These are phyloP conservation scores for Diorhabda sublineata DNA, from an alignment of 1,140 invertebrate species.

Conservation along the genomic window DNA sequence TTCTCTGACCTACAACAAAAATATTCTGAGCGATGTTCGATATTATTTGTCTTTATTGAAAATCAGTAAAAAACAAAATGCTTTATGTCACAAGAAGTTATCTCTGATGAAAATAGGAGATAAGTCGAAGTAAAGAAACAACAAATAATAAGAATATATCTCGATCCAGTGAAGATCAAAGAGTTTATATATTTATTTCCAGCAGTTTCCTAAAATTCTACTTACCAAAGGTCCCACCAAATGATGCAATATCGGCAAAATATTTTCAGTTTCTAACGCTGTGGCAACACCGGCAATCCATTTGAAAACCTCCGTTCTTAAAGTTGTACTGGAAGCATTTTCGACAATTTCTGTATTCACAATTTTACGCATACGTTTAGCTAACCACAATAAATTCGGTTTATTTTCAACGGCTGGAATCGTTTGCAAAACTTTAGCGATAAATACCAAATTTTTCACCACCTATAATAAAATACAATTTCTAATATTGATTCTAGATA, in stretches of 20 bases:
- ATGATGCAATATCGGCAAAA: conserved; percentile 53
- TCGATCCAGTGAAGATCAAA: too few relatives aligned
- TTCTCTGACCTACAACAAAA: conserved; percentile 51
- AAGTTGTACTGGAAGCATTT: conserved; percentile 53
- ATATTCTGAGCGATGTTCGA: not conserved
- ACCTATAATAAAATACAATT: conserved; percentile 34
- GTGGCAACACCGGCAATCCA: conserved; percentile 65
- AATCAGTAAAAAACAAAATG: too few relatives aligned
- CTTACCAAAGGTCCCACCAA: conserved; percentile 59
- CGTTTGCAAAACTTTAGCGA: conserved; percentile 59
- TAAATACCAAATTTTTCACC: conserved; percentile 68
- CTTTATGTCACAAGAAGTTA: too few relatives aligned
- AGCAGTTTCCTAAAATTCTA: too few relatives aligned
- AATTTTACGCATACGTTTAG: conserved; percentile 63
- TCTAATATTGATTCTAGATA: not conserved
- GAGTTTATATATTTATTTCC: too few relatives aligned
- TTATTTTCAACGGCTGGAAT: conserved; percentile 45
- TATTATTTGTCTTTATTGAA: too few relatives aligned
- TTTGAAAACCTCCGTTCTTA: conserved; percentile 66
- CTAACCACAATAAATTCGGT: conserved; percentile 61
- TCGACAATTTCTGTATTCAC: conserved; percentile 69
- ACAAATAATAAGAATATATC: too few relatives aligned
- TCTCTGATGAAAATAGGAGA: too few relatives aligned
- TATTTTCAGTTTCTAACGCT: conserved; percentile 53
- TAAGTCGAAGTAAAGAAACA: too few relatives aligned